A percentile compares a stretch with the other conserved stretches of the same genome.
phyloP scores from a whole-genome alignment of 1,140 invertebrate genomes.

The Drosophila chauvacae region DNA sequence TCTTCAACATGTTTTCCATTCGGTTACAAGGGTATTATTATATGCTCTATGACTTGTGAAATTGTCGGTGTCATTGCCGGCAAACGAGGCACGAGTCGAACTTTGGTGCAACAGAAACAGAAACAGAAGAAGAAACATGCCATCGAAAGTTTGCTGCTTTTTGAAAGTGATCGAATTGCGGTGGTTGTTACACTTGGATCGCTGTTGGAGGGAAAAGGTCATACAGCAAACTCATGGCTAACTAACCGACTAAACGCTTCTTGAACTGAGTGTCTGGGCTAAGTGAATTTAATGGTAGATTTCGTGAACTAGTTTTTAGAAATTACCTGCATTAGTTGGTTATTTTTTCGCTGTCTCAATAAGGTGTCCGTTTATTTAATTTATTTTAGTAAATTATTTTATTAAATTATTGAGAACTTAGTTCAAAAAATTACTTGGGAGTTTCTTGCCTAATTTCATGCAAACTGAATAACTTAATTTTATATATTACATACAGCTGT shows the following conservation, averaged over 20 bases:
- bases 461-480: conserved; percentile 3
- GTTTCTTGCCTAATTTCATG: background rate
- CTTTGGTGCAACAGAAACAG: conserved; percentile 17
- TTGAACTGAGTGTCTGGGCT: conserved; percentile 11
- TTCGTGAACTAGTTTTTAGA: conserved; percentile 28
- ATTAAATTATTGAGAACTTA: background rate
- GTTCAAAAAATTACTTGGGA: background rate
- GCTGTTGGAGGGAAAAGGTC: conserved; percentile 10
- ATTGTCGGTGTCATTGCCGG: conserved; percentile 75
- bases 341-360: background rate
- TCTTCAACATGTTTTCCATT: conserved; percentile 10
- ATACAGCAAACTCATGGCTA: conserved; percentile 1
- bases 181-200: conserved; percentile 14
- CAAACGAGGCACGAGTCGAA: conserved; percentile 68
- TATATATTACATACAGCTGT: background rate
- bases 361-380: background rate
- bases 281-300: conserved; percentile 24
- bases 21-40: conserved; percentile 61
- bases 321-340: background rate
- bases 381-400: conserved; percentile 10
- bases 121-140: conserved; percentile 4
- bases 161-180: conserved; percentile 44
- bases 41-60: conserved; percentile 80
- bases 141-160: conserved; percentile 37
- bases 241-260: conserved; percentile 26